Percentiles rank a stretch among this genome's conserved stretches.
Conservation (phyloP, 2,797 vertebrate species). For the Danio albolineatus region DNA sequence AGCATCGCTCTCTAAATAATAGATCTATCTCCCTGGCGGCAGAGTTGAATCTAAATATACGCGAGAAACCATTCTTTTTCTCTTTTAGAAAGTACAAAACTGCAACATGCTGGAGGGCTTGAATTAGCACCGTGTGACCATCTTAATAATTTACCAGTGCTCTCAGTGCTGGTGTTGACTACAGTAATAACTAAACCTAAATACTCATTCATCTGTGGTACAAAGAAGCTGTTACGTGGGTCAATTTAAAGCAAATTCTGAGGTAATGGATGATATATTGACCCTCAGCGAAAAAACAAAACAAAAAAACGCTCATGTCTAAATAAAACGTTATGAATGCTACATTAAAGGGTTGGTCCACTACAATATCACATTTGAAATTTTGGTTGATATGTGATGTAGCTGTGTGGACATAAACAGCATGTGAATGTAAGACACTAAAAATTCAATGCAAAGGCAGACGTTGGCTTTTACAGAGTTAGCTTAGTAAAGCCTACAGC, state of each 20-base stretch:
- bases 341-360: no score
- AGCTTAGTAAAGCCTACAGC: no score
- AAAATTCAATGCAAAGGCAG: no score
- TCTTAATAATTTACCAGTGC: conserved; percentile 86
- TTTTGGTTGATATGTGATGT: no score
- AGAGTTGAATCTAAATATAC: conserved; percentile 36
- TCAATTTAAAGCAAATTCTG: conserved; percentile 16
- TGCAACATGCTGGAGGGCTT: conserved; percentile 59
- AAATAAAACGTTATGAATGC: conserved; percentile 18
- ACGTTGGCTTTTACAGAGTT: no score
- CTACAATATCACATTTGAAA: no score
- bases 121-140: conserved; percentile 77
- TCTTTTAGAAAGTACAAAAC: conserved; percentile 4
- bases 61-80: not conserved
- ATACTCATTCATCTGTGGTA: conserved; percentile 81
- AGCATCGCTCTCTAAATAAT: conserved; percentile 74
- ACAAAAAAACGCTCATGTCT: conserved; percentile 8
- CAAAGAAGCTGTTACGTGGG: not conserved
- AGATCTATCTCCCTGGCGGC: conserved; percentile 65
- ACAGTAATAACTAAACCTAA: conserved; percentile 81
- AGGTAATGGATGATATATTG: conserved; percentile 17
- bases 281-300: conserved; percentile 16
- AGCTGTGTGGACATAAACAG: no score
- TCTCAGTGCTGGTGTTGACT: conserved; percentile 81
- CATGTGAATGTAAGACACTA: no score